Percentiles rank a stretch among this genome's conserved stretches.
Conservation (phyloP, 2,797 vertebrate species). For the Sparidentex hasta region DNA sequence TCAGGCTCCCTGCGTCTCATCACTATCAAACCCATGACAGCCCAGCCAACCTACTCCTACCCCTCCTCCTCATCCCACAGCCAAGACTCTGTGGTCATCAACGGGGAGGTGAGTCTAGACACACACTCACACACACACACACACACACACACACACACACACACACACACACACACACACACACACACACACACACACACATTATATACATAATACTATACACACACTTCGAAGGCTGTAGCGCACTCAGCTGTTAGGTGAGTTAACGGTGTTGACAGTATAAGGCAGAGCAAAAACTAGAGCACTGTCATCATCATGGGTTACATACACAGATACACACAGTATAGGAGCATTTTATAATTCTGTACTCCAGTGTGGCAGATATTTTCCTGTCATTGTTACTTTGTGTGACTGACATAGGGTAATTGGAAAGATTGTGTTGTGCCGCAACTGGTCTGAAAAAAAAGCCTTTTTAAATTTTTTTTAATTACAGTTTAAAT, state of each 20-base stretch:
- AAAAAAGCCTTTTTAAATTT: too few species aligned
- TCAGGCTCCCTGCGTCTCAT: constrained; percentile 96
- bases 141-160: background rate
- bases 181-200: constrained; percentile 1
- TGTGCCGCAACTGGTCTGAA: background rate
- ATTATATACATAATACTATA: background rate
- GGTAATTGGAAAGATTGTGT: background rate
- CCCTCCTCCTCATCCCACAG: constrained; percentile 91
- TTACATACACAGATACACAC: constrained; percentile 1
- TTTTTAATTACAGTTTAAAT: background rate
- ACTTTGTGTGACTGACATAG: too few species aligned
- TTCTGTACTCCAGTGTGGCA: background rate
- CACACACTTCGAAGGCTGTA: constrained; percentile 11
- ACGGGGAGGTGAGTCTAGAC: constrained; percentile 91
- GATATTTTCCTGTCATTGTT: background rate
- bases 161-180: constrained; percentile 3
- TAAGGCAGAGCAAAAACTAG: constrained; percentile 15
- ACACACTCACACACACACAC: background rate
- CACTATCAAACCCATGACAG: constrained; percentile 93
- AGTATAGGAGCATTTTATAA: background rate
- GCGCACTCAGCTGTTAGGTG: constrained; percentile 7
- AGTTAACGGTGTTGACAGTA: constrained; percentile 8
- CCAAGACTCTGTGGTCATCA: constrained; percentile 92
- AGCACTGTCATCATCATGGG: constrained; percentile 6
- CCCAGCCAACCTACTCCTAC: constrained; percentile 89